These are phyloP conservation scores for Parazoanthus atlanticus DNA, from an alignment of 92 coral and sea anemone genomes.

Conservation along the genomic window DNA sequence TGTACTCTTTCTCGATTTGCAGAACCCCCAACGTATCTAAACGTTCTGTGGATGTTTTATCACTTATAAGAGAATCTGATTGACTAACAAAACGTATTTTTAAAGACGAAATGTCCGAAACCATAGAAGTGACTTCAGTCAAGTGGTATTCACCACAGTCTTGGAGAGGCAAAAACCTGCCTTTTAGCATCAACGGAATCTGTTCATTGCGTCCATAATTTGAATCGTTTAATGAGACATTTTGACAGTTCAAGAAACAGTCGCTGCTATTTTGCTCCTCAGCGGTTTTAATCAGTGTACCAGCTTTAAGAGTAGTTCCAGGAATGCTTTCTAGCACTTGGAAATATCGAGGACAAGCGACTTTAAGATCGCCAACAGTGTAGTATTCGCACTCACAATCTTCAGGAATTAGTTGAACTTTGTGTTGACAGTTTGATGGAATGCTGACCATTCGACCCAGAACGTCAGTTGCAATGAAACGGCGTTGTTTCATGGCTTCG, in stretches of 20 bases:
- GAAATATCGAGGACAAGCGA: conserved; percentile 24
- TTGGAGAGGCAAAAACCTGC: conserved; percentile 31
- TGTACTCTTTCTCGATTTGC: conserved; percentile 22
- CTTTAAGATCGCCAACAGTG: conserved; percentile 1
- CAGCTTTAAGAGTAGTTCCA: conserved; percentile 19
- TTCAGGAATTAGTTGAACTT: conserved; percentile 35
- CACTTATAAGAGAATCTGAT: background rate
- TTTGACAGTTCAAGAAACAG: conserved; percentile 21
- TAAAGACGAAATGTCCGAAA: conserved; percentile 31
- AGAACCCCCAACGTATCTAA: conserved; percentile 22
- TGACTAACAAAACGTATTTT: conserved; percentile 30
- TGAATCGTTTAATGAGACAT: conserved; percentile 18
- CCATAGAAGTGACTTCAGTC: conserved; percentile 37
- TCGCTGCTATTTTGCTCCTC: background rate
- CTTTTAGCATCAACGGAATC: conserved; percentile 33
- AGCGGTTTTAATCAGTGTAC: conserved; percentile 26
- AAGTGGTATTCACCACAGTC: conserved; percentile 45
- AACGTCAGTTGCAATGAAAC: conserved; percentile 25
- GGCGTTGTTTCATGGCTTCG: conserved; percentile 21
- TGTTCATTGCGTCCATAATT: conserved; percentile 24
- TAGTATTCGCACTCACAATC: conserved; percentile 38
- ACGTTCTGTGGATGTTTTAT: background rate
- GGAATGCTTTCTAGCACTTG: conserved; percentile 34
- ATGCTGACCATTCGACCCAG: conserved; percentile 34
- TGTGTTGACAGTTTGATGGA: conserved; percentile 36